Base-by-base conservation (phyloP, 1,140 invertebrate genomes). In the Drosophila neocordata region DNA sequence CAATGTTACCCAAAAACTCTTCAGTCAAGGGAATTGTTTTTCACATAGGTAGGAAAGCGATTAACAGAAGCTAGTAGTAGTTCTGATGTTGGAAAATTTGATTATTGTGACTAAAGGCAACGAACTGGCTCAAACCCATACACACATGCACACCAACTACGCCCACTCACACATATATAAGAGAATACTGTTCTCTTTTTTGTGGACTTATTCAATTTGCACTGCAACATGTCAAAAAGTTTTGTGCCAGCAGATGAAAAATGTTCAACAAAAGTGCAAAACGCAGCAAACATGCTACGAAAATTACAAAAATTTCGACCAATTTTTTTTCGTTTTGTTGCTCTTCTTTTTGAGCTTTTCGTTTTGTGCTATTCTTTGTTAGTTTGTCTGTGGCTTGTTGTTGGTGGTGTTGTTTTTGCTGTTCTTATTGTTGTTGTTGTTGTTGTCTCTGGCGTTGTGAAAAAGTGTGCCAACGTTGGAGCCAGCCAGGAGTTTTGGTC, bases 141-240 rank as follows among this genome's bases (percentile, higher is more conserved):
- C 52, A 31, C 15, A 6, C 8, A 9, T 8, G 6, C 27, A 2
- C 35, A 27, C 27, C 27, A 31, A 4, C 27, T 31, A 31, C 27
- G 7, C 27, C 27, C 27, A 31, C 27, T 31, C 60, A 59, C 20
- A 66, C 20, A 38, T 12, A n/a, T 11, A 48, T 31, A 34, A 31
- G 11, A 24, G 27, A 27, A 22, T 64, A 12, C 37, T 11, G 15
- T 27, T 61, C 11, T 34, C n/a, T 55, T 31, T 56, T 56, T 55
- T 59, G 35, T 66, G 74, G 82, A 87, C 82, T 87, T 87, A 87
- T 87, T 87, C 82, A 87, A 87, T 87, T 87, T 87, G 82, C 78
- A 78, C 78, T 82, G 83, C 82, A 87, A 87, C 82, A 87, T 87
- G 82, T 87, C 82, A 87, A 87, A 87, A 87, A 87, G 82, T 87